A percentile compares a stretch with the other conserved stretches of the same genome.
phyloP scores from a whole-genome alignment of 2,888 invertebrate genomes.

The Halictus quadricinctus region DNA sequence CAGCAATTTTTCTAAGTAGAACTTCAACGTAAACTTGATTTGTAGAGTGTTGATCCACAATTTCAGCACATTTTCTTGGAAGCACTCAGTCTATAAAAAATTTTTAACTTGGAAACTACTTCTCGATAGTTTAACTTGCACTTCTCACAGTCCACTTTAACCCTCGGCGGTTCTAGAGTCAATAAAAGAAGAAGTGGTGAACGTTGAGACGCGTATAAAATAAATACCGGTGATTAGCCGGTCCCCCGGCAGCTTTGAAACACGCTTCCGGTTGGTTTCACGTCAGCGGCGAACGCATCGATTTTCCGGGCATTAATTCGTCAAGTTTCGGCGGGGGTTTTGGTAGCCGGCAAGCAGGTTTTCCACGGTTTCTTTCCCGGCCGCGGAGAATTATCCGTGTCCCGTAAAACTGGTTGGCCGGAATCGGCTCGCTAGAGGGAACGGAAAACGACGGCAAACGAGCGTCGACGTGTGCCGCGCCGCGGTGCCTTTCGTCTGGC shows the following conservation, averaged over 20 bases:
- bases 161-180: neutral
- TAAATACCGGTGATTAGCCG: conserved; percentile 4
- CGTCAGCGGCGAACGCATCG: neutral
- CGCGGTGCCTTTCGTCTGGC: conserved; percentile 26
- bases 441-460: conserved; percentile 30
- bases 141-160: neutral
- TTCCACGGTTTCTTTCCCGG: conserved; percentile 27
- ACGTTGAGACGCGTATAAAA: neutral
- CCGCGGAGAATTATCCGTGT: conserved; percentile 37
- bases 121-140: neutral
- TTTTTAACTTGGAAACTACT: neutral
- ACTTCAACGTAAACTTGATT: too few species aligned
- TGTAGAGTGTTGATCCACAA: neutral
- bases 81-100: neutral
- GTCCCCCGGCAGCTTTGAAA: neutral
- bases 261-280: neutral
- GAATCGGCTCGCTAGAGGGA: neutral
- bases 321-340: conserved; percentile 10
- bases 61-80: neutral
- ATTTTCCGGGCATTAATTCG: conserved; percentile 33
- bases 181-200: neutral
- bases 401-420: conserved; percentile 15
- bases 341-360: conserved; percentile 6
- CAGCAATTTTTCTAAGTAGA: too few species aligned
- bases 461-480: conserved; percentile 15